phyloP scores from a whole-genome alignment of 2,888 invertebrate species.

The Pristionchus arcanus region DNA sequence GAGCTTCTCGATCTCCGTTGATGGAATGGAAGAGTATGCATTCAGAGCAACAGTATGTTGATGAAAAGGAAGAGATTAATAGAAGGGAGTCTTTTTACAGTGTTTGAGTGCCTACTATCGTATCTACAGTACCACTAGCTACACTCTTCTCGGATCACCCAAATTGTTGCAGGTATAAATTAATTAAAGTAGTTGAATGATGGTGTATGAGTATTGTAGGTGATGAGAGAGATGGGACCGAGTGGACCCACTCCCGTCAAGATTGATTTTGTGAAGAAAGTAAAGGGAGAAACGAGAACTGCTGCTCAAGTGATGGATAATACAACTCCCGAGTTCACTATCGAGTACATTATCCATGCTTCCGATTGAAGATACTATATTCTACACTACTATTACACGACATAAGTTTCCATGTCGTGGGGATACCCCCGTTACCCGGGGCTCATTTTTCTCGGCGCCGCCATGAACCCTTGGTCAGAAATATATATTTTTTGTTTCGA shows the following conservation, averaged over 20 bases:
- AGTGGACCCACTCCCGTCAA: background rate
- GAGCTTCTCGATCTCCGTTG: background rate
- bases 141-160: background rate
- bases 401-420: too few relatives aligned
- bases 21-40: background rate
- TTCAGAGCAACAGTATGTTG: slow-evolving; percentile 11
- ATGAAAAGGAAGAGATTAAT: background rate
- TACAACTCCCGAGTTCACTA: background rate
- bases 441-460: too few relatives aligned
- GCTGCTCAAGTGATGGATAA: background rate
- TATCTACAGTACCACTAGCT: background rate
- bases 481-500: too few relatives aligned
- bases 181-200: background rate
- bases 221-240: slow-evolving; percentile 7
- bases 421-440: too few relatives aligned
- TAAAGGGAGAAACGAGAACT: background rate
- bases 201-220: background rate
- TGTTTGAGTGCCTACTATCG: slow-evolving; percentile 10
- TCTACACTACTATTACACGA: background rate
- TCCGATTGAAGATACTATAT: background rate
- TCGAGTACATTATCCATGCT: slow-evolving; percentile 3
- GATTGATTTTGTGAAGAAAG: slow-evolving; percentile 16
- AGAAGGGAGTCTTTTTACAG: background rate
- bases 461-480: too few relatives aligned
- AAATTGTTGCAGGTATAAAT: background rate